Percentiles rank a stretch among this genome's conserved stretches.
Conservation (phyloP, 2,888 invertebrate genomes). For the Boloria selene region DNA sequence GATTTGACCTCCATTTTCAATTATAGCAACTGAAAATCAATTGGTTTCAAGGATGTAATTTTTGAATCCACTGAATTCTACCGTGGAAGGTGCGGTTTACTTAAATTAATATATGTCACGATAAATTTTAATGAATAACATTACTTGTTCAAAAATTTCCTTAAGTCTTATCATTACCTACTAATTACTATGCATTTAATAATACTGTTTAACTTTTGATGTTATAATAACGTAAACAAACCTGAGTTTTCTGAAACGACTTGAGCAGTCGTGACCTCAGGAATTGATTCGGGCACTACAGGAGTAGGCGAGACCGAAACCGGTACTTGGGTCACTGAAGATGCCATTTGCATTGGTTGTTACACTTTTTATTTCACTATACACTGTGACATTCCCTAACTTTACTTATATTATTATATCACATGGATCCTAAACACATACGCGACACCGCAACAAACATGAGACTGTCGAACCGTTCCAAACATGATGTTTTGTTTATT, state of each 20-base stretch:
- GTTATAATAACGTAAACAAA: conserved; percentile 15
- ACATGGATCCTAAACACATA: conserved; percentile 46
- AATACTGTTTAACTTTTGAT: too few species aligned
- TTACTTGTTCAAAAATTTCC: too few species aligned
- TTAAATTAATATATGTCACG: too few species aligned
- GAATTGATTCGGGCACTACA: conserved; percentile 21
- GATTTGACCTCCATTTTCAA: too few species aligned
- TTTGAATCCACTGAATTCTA: too few species aligned
- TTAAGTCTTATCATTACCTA: too few species aligned
- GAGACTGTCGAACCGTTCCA: conserved; percentile 76
- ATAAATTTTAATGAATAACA: too few species aligned
- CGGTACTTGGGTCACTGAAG: conserved; percentile 43
- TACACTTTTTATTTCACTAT: conserved; percentile 75
- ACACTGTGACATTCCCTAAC: conserved; percentile 70
- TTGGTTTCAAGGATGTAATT: too few species aligned
- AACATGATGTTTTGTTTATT: conserved; percentile 80
- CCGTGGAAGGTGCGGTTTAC: too few species aligned
- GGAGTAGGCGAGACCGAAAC: conserved; percentile 37
- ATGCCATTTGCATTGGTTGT: conserved; percentile 53
- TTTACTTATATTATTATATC: conserved; percentile 30
- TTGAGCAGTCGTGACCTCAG: conserved; percentile 30
- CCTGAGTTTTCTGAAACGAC: conserved; percentile 31
- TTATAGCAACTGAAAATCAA: too few species aligned
- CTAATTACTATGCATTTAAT: too few species aligned
- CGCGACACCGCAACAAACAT: conserved; percentile 71